Evolutionary conservation across 2,113 vertebrate species (phyloP).

Genomic region (Limanda limanda): DNA sequence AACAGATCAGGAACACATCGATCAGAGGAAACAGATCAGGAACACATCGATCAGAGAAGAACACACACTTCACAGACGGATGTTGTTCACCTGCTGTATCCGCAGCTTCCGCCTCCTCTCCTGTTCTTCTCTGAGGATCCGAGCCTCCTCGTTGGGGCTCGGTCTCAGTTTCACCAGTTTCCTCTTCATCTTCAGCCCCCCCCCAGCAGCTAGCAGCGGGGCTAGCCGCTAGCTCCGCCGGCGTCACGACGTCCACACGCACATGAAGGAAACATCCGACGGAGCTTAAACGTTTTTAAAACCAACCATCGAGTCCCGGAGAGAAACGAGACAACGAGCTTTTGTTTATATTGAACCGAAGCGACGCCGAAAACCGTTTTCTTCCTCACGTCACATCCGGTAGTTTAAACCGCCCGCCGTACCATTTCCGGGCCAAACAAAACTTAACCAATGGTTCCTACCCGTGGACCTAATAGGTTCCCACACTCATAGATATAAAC

Average conservation of each 20-base stretch:
- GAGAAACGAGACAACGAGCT: background rate
- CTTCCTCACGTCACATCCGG: slow-evolving; percentile 70
- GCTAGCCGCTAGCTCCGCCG: background rate
- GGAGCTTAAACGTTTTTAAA: background rate
- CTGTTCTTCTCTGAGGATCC: slow-evolving; percentile 88
- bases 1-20: too few species aligned
- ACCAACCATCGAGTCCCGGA: too few species aligned
- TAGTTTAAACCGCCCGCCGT: slow-evolving; percentile 71
- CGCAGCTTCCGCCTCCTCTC: slow-evolving; percentile 91
- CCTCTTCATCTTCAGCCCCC: slow-evolving; percentile 85
- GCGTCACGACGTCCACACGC: fast-evolving
- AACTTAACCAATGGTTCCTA: background rate
- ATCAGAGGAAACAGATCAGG: too few species aligned
- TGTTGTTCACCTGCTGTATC: slow-evolving; percentile 91
- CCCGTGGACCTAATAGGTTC: fast-evolving
- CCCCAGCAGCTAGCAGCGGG: background rate
- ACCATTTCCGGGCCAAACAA: background rate
- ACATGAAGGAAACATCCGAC: background rate
- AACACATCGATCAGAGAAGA: too few species aligned
- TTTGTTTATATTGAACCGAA: slow-evolving; percentile 37
- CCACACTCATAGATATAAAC: too few species aligned
- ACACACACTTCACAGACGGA: too few species aligned
- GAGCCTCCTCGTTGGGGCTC: slow-evolving; percentile 95
- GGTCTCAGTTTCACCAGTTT: slow-evolving; percentile 81
- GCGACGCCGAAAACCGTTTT: slow-evolving; percentile 2